Evolutionary conservation across 2,113 vertebrate species (phyloP).

Genomic region (Naja naja): DNA sequence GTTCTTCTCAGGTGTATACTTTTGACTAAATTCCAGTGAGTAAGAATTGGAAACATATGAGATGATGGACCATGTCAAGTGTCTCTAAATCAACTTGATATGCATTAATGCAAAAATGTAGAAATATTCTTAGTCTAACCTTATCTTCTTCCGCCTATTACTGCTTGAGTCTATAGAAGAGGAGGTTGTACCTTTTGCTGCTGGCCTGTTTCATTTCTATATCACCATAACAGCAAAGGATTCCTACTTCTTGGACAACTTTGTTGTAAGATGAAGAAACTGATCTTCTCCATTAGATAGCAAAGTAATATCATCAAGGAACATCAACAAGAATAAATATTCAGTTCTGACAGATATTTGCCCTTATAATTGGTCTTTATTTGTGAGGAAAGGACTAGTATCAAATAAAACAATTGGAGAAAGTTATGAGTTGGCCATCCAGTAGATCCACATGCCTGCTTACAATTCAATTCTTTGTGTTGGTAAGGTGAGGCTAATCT

Average conservation of each 20-base stretch:
- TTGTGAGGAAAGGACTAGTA: no score
- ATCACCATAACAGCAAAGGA: not conserved
- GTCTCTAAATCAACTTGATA: not conserved
- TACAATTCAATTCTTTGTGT: not conserved
- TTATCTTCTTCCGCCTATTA: not conserved
- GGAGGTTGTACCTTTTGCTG: not conserved
- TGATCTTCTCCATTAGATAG: not conserved
- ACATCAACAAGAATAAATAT: not conserved
- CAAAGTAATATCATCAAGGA: not conserved
- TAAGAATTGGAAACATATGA: not conserved
- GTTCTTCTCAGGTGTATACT: not conserved
- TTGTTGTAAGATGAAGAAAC: not conserved
- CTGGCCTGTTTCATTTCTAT: not conserved
- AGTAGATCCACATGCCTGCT: not conserved
- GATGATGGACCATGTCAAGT: not conserved
- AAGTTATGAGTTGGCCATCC: not conserved
- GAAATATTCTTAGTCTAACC: not conserved
- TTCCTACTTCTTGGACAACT: not conserved
- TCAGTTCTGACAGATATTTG: not conserved
- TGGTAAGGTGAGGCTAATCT: not conserved
- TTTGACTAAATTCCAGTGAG: not conserved
- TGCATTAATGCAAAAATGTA: not conserved
- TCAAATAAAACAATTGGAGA: not conserved
- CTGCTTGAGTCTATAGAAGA: not conserved
- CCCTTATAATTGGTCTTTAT: not conserved